Evolutionary conservation across 2,797 vertebrate genomes (phyloP), one percentile per base, ranked within the genome.

Genomic region (Chloroceryle amazona): DNA sequence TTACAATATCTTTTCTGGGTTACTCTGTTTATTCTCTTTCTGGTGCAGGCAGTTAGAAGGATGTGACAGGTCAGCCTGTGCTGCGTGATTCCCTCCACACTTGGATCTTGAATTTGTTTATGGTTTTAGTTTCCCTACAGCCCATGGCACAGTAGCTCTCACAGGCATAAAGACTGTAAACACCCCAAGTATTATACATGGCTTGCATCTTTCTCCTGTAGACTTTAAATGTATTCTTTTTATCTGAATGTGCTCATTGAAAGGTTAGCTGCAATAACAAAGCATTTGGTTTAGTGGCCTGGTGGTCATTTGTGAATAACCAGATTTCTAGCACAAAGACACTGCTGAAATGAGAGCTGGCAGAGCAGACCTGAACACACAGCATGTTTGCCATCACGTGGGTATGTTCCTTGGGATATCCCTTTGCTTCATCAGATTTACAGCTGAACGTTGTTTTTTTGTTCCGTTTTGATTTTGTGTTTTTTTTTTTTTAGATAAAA

Each of bases 401-500:
- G 41, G 5, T 3, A 1, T 29, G 14, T 35, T 86, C 29, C 33
- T 28, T 44, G 23, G 13, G 41, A 44, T 13, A 10, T 55, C 15
- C 10, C 10, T 88, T 80, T 60, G 81, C 47, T 94, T 95, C 37
- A 23, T 26, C 6, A 2, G 13, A 44, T 31, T 90, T 74, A 86
- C 1, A 44, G 6, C 13, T 70, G 41, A 41, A 9, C 18, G 17
- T 44, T 16, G 44, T 44, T 19, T 44, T 44, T n/a, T n/a, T n/a
- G n/a, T n/a, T n/a, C n/a, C n/a, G n/a, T n/a, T n/a, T n/a, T n/a
- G n/a, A n/a, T n/a, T n/a, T n/a, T n/a, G n/a, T 46, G 7, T 28
- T 51, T 25, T 51, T 97, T 68, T 81, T 17, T 85, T 81, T 81
- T 35, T 98, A 99, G 99, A 99, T 98, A 99, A 99, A 98, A 99